Conservation (phyloP, 1,140 invertebrate species). For the Asbolus verrucosus region DNA sequence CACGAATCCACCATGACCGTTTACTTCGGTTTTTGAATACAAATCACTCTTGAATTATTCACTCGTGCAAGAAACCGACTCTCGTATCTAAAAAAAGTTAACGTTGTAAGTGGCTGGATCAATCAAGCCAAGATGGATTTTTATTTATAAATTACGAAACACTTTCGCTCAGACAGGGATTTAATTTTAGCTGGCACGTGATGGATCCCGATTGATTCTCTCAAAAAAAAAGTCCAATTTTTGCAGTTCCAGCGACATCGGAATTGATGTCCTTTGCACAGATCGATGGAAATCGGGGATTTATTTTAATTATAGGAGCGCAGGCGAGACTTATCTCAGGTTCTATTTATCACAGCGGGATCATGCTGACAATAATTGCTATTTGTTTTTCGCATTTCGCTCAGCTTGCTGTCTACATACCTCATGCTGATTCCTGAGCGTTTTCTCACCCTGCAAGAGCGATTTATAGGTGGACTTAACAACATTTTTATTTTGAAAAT, state of each 20-base stretch:
- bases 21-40: constrained; percentile 39
- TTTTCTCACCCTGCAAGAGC: not conserved
- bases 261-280: too few relatives aligned
- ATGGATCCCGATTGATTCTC: too few relatives aligned
- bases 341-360: too few relatives aligned
- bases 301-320: too few relatives aligned
- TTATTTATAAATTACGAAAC: too few relatives aligned
- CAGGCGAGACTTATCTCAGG: too few relatives aligned
- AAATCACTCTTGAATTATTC: constrained; percentile 36
- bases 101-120: constrained; percentile 1
- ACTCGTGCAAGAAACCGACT: constrained; percentile 31
- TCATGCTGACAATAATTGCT: too few relatives aligned
- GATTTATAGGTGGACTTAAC: not conserved
- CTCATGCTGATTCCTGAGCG: not conserved
- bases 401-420: not conserved
- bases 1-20: constrained; percentile 30
- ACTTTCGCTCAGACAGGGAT: too few relatives aligned
- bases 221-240: too few relatives aligned
- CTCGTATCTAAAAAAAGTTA: constrained; percentile 5
- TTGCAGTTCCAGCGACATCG: too few relatives aligned
- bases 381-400: not conserved
- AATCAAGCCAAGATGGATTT: constrained; percentile 5
- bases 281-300: too few relatives aligned
- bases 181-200: too few relatives aligned
- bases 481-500: not conserved